phyloP scores from a whole-genome alignment of 2,888 invertebrate genomes.

The Scaptomyza reducta region DNA sequence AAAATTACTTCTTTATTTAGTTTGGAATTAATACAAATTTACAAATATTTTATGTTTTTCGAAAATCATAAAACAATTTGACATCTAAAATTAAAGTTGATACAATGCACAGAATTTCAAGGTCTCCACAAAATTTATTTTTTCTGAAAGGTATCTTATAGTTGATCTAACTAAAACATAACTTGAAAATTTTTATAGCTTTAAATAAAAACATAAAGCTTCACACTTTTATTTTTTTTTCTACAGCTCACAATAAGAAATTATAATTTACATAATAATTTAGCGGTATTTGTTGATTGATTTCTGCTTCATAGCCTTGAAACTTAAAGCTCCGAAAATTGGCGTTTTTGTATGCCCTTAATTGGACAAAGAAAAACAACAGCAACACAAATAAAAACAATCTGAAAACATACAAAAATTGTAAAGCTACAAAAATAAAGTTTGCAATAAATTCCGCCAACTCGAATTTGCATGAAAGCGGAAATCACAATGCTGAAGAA shows the following conservation, averaged over 20 bases:
- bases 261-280: slow-evolving; percentile 68
- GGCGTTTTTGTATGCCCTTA: slow-evolving; percentile 61
- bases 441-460: too few relatives aligned
- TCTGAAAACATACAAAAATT: slow-evolving; percentile 49
- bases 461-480: slow-evolving; percentile 51
- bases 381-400: slow-evolving; percentile 1
- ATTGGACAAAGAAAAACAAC: slow-evolving; percentile 52
- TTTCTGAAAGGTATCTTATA: slow-evolving; percentile 15
- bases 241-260: slow-evolving; percentile 50
- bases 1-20: too few relatives aligned
- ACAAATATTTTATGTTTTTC: neutral
- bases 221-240: slow-evolving; percentile 71
- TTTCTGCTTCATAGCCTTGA: slow-evolving; percentile 54
- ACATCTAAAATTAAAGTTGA: neutral
- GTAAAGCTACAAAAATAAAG: slow-evolving; percentile 30
- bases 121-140: neutral
- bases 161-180: slow-evolving; percentile 13
- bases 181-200: slow-evolving; percentile 38
- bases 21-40: too few relatives aligned
- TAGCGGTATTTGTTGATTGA: slow-evolving; percentile 65
- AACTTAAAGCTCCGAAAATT: slow-evolving; percentile 25
- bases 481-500: slow-evolving; percentile 26
- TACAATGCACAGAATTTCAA: neutral
- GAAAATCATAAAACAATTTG: slow-evolving; percentile 14
- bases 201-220: slow-evolving; percentile 37